phyloP scores from a whole-genome alignment of 2,888 invertebrate genomes.

The Crossocerus cetratus region DNA sequence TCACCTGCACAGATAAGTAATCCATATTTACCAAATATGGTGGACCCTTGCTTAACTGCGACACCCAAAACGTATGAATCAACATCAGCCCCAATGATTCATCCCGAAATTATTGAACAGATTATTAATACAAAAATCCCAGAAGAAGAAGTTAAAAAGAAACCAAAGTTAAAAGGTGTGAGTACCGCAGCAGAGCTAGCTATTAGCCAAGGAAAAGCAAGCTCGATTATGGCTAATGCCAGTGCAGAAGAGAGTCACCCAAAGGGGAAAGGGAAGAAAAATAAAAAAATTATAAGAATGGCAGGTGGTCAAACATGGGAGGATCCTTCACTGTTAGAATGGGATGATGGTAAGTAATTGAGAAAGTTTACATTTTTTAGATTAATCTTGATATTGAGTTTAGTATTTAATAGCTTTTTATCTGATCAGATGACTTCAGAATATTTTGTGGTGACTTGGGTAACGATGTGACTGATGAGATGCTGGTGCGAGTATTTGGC shows the following conservation, averaged over 20 bases:
- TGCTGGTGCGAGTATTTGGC: slow-evolving; percentile 96
- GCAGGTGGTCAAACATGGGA: slow-evolving; percentile 98
- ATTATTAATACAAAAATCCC: slow-evolving; percentile 74
- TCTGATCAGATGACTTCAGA: slow-evolving; percentile 90
- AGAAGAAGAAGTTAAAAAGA: slow-evolving; percentile 77
- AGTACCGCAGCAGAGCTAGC: slow-evolving; percentile 82
- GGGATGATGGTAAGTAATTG: slow-evolving; percentile 86
- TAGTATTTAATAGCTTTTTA: slow-evolving; percentile 18
- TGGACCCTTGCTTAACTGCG: slow-evolving; percentile 71
- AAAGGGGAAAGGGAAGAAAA: slow-evolving; percentile 79
- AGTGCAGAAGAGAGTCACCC: slow-evolving; percentile 73
- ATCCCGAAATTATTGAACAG: slow-evolving; percentile 74
- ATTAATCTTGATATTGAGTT: slow-evolving; percentile 1
- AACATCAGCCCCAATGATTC: slow-evolving; percentile 68
- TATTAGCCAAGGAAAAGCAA: slow-evolving; percentile 80
- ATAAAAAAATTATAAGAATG: slow-evolving; percentile 88
- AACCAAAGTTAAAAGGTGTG: slow-evolving; percentile 82
- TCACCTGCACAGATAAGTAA: slow-evolving; percentile 75
- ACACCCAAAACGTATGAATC: slow-evolving; percentile 77
- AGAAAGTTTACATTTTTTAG: background rate
- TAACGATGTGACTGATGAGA: slow-evolving; percentile 99
- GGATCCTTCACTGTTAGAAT: slow-evolving; percentile 94
- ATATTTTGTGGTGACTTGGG: slow-evolving; percentile 99
- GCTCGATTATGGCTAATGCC: slow-evolving; percentile 75
- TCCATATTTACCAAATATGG: slow-evolving; percentile 70